A percentile compares a stretch with the other conserved stretches of the same genome.
Evolutionary conservation across 1,140 invertebrate species (phyloP).

Genomic region (Drosophila sechellia): DNA sequence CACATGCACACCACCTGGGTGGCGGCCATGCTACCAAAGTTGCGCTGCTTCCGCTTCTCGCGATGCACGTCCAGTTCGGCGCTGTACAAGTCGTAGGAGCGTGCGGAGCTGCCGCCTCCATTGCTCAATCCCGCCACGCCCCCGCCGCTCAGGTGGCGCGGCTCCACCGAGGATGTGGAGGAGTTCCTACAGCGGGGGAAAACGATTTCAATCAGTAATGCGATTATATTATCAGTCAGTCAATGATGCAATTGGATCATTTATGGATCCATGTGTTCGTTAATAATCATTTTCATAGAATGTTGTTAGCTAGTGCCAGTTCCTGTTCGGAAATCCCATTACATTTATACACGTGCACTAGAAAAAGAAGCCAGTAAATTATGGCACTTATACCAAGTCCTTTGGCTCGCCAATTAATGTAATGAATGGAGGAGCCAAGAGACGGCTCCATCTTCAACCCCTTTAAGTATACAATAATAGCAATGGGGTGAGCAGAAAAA

Average conservation of each 20-base stretch:
- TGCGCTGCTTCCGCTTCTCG: conserved; percentile 89
- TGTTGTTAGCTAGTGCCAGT: too few relatives aligned
- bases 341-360: too few relatives aligned
- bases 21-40: conserved; percentile 88
- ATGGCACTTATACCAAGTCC: too few relatives aligned
- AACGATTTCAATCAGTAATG: neutral
- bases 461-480: neutral
- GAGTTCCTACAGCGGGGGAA: conserved; percentile 62
- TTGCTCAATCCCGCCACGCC: conserved; percentile 68
- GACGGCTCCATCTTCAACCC: too few relatives aligned
- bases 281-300: too few relatives aligned
- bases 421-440: neutral
- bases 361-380: too few relatives aligned
- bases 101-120: conserved; percentile 33
- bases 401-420: neutral
- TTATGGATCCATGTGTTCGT: neutral
- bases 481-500: conserved; percentile 5
- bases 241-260: too few relatives aligned
- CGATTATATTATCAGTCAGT: too few relatives aligned
- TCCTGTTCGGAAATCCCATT: too few relatives aligned
- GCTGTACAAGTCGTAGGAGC: conserved; percentile 86
- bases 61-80: conserved; percentile 87
- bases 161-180: conserved; percentile 71
- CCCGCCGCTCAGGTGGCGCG: conserved; percentile 57
- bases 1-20: conserved; percentile 88